Base-by-base conservation (phyloP, 2,113 vertebrate species). In the Cryptotis parvus region DNA sequence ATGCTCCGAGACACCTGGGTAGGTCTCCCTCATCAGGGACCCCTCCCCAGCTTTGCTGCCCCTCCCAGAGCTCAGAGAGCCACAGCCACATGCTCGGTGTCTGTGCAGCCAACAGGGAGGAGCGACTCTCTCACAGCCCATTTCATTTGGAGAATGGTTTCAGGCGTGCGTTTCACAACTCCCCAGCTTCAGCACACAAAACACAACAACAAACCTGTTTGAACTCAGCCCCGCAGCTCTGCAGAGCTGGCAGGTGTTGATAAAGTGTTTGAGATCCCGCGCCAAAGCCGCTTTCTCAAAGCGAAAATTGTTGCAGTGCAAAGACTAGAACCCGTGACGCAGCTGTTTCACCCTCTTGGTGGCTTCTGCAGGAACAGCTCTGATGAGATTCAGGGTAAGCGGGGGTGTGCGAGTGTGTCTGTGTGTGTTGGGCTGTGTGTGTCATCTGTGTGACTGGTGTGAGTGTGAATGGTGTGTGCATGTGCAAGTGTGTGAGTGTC, bases 71-170 rank as follows among this genome's bases (percentile, higher is more conserved):
- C 49, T 52, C 49, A 52, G 49, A 52, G 49, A 52, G 49, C 49
- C 16, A 16, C 49, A 18, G 52, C 4, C 20, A 55, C 52, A 15
- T 55, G 52, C 52, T 55, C 52, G 14, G 4, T 18, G 16, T 20
- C 52, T 55, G 52, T 18, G 52, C 52, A 15, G 52, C 20, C 15
- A 18, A 20, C 52, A 55, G 20, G 52, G 52, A 55, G 5, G 20
- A 18, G 20, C 52, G 18, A 55, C 18, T 12, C 52, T 55, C 18
- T 55, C 20, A 20, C 15, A 73, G 37, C 9, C 27, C 29, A 6
- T n/a, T 85, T 91, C 75, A 35, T 61, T 45, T 74, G 35, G 29
- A 65, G 37, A 87, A 45, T 84, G 45, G 84, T 24, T 81, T 80
- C 49, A 45, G 49, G 70, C n/a, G 75, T 6, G 9, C 11, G 45